A percentile compares a stretch with the other conserved stretches of the same genome.
Evolutionary conservation across 1,140 invertebrate genomes (phyloP).

Genomic region (Zaprionus gabonicus): DNA sequence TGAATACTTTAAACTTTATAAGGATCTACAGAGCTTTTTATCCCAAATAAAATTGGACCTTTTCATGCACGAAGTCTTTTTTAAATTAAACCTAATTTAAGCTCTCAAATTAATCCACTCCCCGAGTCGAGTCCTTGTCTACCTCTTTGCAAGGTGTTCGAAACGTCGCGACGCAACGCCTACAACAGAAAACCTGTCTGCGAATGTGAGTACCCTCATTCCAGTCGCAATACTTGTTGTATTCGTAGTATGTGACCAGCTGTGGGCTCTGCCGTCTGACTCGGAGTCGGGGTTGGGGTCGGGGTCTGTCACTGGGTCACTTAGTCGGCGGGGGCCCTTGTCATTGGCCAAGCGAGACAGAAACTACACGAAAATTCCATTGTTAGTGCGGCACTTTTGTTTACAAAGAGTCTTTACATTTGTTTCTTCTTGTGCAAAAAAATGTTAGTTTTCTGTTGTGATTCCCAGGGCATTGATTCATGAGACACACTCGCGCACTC

Average conservation of each 20-base stretch:
- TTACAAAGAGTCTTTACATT: constrained; percentile 33
- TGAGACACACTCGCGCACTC: neutral
- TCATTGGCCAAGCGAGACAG: constrained; percentile 42
- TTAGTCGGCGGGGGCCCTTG: constrained; percentile 20
- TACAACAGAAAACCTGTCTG: constrained; percentile 58
- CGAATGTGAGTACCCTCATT: neutral
- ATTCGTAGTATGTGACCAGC: constrained; percentile 7
- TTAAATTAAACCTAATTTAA: neutral
- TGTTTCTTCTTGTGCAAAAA: constrained; percentile 9
- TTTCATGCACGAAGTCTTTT: neutral
- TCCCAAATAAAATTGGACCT: neutral
- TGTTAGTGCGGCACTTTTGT: constrained; percentile 50
- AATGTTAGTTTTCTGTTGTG: constrained; percentile 14
- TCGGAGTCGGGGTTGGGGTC: constrained; percentile 12
- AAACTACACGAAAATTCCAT: constrained; percentile 65
- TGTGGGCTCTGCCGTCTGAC: neutral
- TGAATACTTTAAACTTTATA: neutral
- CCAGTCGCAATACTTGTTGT: constrained; percentile 2
- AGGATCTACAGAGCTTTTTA: neutral
- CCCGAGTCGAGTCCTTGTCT: neutral
- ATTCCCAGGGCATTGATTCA: constrained; percentile 30
- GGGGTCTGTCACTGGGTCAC: constrained; percentile 62
- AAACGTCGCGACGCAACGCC: constrained; percentile 38
- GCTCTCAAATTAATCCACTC: neutral
- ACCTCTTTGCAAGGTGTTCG: constrained; percentile 1